Percentiles rank a stretch among this genome's conserved stretches.
These are phyloP conservation scores for Pelosia muscerda DNA, from an alignment of 2,888 invertebrate species.

Conservation along the genomic window DNA sequence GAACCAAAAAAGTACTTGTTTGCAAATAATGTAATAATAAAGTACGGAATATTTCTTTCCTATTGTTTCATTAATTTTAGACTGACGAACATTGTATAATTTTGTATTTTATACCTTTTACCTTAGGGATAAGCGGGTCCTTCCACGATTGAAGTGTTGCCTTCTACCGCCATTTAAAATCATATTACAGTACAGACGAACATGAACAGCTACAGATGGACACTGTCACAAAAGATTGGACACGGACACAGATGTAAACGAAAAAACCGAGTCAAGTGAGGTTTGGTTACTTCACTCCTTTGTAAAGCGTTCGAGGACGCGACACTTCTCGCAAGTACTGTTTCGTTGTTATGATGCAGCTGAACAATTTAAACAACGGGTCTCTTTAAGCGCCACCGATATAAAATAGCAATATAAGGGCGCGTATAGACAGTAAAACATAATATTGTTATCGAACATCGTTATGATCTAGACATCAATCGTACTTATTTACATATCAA, in stretches of 20 bases:
- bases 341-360: slow-evolving; percentile 27
- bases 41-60: background rate
- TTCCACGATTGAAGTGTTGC: no score
- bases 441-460: no score
- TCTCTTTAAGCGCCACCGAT: slow-evolving; percentile 5
- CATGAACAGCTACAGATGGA: background rate
- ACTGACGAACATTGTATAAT: background rate
- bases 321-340: slow-evolving; percentile 26
- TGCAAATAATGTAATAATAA: no score
- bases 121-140: no score
- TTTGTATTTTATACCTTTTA: no score
- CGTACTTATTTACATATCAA: no score
- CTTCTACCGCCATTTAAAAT: no score
- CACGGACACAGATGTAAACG: slow-evolving; percentile 24
- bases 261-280: slow-evolving; percentile 29
- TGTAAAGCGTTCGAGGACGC: slow-evolving; percentile 25
- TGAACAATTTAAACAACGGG: slow-evolving; percentile 25
- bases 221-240: slow-evolving; percentile 20
- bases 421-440: no score
- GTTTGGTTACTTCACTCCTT: slow-evolving; percentile 34
- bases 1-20: no score
- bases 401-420: background rate
- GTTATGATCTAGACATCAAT: no score
- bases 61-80: no score
- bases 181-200: background rate